Evolutionary conservation across 2,797 vertebrate genomes (phyloP), one percentile per base, ranked within the genome.

Genomic region (Acipenser transmontanus): DNA sequence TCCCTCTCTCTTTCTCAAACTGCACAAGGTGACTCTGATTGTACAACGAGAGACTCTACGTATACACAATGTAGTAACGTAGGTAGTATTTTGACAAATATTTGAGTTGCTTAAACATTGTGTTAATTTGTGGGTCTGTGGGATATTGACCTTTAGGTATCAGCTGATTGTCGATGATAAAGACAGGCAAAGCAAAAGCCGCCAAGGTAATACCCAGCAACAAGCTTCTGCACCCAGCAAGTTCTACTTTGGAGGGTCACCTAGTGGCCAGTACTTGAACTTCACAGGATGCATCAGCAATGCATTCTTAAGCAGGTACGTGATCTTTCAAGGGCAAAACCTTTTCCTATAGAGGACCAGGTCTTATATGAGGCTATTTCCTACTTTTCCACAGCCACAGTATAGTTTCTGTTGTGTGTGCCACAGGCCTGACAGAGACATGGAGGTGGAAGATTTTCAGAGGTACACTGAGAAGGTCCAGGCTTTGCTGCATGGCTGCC

Each of bases 281-380:
- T 96, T 98, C 80, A 96, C 94, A 0, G 97, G 97, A 66, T 99
- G 97, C 72, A 97, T 99, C 84, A 96, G 94, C 80, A 91, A 96
- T 0, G 92, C 94, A 62, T 99, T 98, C 83, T 92, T 99, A 73
- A 95, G 89, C 84, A 95, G 93, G 97, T 97, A 84, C 0, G 56
- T 34, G 67, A n/a, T 62, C 8, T 47, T 49, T 54, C 8, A 14
- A 47, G 6, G 11, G 7, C 8, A 47, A 13, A 51, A 49, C 49
- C 7, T 70, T 10, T 59, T 54, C 60, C 67, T 59, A 70, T 57
- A 13, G 48, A 75, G 52, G 65, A 60, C 20, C 51, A 8, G 62
- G 9, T 49, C 7, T 49, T 56, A 7, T 60, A 49, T 12, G 4
- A 50, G 48, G 34, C 52, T 52, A 20, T 54, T 8, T 8, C 3